Conservation (phyloP, 2,797 vertebrate genomes). For the Otolemur crassicaudatus region DNA sequence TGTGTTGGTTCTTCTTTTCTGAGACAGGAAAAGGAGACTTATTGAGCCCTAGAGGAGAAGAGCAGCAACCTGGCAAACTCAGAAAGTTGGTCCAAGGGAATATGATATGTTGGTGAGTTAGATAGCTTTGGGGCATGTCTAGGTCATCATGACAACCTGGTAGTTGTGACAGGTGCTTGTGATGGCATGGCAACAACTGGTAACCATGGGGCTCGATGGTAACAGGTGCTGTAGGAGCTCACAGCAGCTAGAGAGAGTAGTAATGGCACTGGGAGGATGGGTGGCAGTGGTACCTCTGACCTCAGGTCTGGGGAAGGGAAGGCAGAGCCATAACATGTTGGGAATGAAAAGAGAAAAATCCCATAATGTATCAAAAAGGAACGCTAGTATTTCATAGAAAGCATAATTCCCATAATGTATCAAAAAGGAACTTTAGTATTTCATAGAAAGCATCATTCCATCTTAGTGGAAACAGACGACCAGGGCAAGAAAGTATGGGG, state of each 20-base stretch:
- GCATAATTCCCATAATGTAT: background rate
- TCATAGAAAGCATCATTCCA: background rate
- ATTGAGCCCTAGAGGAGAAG: background rate
- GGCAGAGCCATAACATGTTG: background rate
- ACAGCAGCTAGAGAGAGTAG: background rate
- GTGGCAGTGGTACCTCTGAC: background rate
- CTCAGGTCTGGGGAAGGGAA: background rate
- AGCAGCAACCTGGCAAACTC: background rate
- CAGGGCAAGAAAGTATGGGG: background rate
- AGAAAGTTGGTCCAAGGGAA: background rate
- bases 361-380: background rate
- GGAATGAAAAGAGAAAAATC: background rate
- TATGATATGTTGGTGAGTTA: background rate
- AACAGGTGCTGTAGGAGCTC: background rate
- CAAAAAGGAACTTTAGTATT: background rate
- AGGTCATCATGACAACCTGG: too few species aligned
- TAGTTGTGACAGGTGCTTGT: too few species aligned
- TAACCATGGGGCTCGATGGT: too few species aligned
- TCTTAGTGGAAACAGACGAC: background rate
- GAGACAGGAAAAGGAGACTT: background rate
- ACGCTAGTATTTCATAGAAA: background rate
- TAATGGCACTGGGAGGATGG: fast-evolving
- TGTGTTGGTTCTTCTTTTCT: background rate
- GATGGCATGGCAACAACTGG: too few species aligned
- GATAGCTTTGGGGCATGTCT: background rate